Conservation (phyloP, 2,797 vertebrate genomes). For the Propithecus perrieri region DNA sequence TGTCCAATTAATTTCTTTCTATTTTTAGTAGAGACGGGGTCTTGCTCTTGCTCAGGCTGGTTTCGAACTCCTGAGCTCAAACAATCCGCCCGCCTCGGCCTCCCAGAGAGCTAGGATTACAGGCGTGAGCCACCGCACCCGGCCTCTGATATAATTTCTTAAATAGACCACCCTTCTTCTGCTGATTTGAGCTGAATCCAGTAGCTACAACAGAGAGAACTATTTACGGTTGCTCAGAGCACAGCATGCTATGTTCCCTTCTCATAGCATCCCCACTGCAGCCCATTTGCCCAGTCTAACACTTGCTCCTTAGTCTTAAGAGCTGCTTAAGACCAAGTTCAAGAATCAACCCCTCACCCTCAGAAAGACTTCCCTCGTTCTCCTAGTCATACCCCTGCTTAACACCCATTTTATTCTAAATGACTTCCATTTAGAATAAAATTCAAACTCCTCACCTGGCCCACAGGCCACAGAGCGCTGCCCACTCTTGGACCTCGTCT, state of each 20-base stretch:
- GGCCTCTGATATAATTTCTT: not conserved
- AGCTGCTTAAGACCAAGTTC: not conserved
- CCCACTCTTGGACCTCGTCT: not conserved
- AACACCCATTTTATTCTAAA: not conserved
- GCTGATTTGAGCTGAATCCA: not conserved
- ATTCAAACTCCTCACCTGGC: not conserved
- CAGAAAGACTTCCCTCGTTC: not conserved
- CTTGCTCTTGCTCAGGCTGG: not conserved
- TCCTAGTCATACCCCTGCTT: not conserved
- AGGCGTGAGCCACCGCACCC: not conserved
- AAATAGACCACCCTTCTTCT: not conserved
- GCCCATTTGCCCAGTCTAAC: not conserved
- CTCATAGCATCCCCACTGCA: too few relatives aligned
- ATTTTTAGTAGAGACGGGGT: not conserved
- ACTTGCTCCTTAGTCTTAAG: not conserved
- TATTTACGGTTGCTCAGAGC: not conserved
- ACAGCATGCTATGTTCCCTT: fast-evolving
- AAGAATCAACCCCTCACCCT: not conserved
- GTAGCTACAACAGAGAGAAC: not conserved
- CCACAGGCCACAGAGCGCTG: fast-evolving
- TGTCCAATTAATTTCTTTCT: too few relatives aligned
- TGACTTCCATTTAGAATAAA: not conserved
- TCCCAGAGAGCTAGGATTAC: not conserved
- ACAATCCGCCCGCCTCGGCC: not conserved
- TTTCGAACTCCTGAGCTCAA: not conserved